Evolutionary conservation across 1,140 invertebrate species (phyloP).

Genomic region (Nixonia krombeini): DNA sequence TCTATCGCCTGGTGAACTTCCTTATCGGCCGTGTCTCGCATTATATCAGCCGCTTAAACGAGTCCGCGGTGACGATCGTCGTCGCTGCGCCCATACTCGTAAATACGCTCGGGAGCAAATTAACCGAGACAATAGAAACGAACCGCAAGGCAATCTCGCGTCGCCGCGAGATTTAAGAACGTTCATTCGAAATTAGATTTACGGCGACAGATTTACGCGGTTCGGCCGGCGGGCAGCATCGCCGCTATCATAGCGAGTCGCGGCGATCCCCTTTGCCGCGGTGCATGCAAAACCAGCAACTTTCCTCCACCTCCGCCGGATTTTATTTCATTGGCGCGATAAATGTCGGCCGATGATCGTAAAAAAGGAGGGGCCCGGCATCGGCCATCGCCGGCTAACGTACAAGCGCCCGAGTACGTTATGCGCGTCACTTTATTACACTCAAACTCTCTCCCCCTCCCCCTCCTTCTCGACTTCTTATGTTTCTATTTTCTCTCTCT

Average conservation of each 20-base stretch:
- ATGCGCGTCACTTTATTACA: too few relatives aligned
- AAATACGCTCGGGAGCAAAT: conserved; percentile 34
- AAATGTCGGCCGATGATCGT: conserved; percentile 22
- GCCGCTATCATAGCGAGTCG: conserved; percentile 23
- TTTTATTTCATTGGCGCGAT: conserved; percentile 25
- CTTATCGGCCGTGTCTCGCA: conserved; percentile 13
- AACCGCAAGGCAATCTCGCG: conserved; percentile 36
- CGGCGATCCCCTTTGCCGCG: too few relatives aligned
- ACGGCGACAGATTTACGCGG: conserved; percentile 35
- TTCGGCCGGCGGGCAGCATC: conserved; percentile 20
- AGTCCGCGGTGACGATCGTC: conserved; percentile 6
- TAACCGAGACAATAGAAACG: conserved; percentile 40
- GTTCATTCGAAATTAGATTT: conserved; percentile 46
- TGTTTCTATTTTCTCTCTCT: too few relatives aligned
- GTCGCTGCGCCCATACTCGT: neutral
- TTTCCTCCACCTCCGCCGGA: too few relatives aligned
- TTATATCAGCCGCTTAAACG: conserved; percentile 24
- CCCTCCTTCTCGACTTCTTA: too few relatives aligned
- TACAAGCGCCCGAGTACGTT: too few relatives aligned
- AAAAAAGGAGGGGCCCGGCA: too few relatives aligned
- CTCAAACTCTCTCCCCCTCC: too few relatives aligned
- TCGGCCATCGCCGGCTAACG: too few relatives aligned
- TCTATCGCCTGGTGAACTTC: neutral
- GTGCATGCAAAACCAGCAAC: too few relatives aligned
- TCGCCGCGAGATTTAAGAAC: conserved; percentile 27